Evolutionary conservation across 2,888 invertebrate genomes (phyloP).

Genomic region (Bedellia somnulentella): DNA sequence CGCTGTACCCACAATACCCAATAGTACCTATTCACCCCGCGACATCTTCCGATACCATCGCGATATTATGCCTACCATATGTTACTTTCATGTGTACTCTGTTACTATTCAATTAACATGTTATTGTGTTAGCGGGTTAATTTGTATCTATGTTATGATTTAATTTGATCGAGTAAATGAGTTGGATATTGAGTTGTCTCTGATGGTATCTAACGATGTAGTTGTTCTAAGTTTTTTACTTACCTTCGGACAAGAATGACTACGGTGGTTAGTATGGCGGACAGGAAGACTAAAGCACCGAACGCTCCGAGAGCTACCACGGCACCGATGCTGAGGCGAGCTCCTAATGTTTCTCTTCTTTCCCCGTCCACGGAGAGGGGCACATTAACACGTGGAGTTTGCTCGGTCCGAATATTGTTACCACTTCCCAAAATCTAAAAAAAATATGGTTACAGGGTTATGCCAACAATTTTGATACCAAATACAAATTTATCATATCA

Average conservation of each 20-base stretch:
- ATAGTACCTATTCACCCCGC: too few relatives aligned
- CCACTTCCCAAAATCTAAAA: conserved; percentile 44
- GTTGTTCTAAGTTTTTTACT: too few relatives aligned
- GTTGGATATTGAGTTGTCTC: not conserved
- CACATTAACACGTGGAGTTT: conserved; percentile 67
- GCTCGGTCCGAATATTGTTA: conserved; percentile 65
- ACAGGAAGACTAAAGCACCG: conserved; percentile 87
- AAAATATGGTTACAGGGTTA: too few relatives aligned
- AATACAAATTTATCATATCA: too few relatives aligned
- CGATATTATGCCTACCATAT: too few relatives aligned
- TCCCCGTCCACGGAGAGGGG: conserved; percentile 68
- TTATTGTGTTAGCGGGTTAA: too few relatives aligned
- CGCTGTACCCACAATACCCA: conserved; percentile 12
- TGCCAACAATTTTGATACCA: too few relatives aligned
- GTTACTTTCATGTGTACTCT: too few relatives aligned
- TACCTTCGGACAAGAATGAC: conserved; percentile 87
- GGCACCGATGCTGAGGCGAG: conserved; percentile 80
- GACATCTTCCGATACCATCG: too few relatives aligned
- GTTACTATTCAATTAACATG: too few relatives aligned
- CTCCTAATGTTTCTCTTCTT: conserved; percentile 60
- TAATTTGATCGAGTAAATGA: not conserved
- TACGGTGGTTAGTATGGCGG: conserved; percentile 86
- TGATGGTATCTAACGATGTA: not conserved
- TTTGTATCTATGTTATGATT: too few relatives aligned
- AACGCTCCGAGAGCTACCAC: conserved; percentile 88